Percentiles rank a stretch among this genome's conserved stretches.
These are phyloP conservation scores for Linnaemya vulpina DNA, from an alignment of 2,888 invertebrate species.

Conservation along the genomic window DNA sequence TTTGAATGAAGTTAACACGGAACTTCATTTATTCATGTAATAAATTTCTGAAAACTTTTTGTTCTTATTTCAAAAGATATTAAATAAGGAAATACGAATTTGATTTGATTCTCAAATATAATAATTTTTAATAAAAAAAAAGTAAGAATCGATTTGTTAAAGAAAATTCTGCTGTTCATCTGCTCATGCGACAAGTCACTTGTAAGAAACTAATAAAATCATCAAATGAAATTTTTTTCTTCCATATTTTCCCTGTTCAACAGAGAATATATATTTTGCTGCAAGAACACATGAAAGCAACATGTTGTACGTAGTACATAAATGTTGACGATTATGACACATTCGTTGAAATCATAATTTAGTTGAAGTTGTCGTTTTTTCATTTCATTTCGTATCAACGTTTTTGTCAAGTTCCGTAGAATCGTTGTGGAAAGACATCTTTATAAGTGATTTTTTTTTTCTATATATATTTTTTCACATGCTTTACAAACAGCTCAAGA, in stretches of 20 bases:
- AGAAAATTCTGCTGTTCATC: too few relatives aligned
- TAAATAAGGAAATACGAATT: too few relatives aligned
- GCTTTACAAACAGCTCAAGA: background rate
- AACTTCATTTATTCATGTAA: too few relatives aligned
- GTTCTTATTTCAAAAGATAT: too few relatives aligned
- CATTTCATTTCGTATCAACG: background rate
- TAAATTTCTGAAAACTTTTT: too few relatives aligned
- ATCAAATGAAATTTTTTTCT: conserved; percentile 8
- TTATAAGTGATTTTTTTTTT: conserved; percentile 37
- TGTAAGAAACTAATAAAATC: conserved; percentile 18
- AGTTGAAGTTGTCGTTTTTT: conserved; percentile 22
- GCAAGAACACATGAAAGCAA: conserved; percentile 9
- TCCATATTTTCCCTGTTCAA: background rate
- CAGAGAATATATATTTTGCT: background rate
- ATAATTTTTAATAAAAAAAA: too few relatives aligned
- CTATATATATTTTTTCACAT: conserved; percentile 6
- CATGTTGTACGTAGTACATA: conserved; percentile 60
- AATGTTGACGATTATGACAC: conserved; percentile 71
- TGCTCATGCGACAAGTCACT: background rate
- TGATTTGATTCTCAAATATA: too few relatives aligned
- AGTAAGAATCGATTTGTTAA: too few relatives aligned
- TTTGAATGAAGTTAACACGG: too few relatives aligned
- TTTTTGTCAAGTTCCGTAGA: conserved; percentile 9
- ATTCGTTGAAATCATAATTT: conserved; percentile 67
- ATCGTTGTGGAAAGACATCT: conserved; percentile 49